Conservation (phyloP, 2,888 invertebrate species). For the Aradus depressus region DNA sequence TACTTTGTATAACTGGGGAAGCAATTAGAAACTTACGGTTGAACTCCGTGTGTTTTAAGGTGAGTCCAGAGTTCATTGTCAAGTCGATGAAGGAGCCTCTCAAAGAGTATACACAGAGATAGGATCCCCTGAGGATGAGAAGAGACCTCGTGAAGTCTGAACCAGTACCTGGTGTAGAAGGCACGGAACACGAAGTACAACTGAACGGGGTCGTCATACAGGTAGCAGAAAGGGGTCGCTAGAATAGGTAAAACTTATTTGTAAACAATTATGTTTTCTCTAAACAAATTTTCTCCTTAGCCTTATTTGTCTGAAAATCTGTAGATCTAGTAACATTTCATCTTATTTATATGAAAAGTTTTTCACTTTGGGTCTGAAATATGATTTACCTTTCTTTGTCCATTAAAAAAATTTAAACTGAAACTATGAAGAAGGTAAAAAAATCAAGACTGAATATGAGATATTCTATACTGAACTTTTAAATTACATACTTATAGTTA, state of each 20-base stretch:
- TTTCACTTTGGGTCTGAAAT: too few relatives aligned
- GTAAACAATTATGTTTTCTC: background rate
- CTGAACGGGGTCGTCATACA: slow-evolving; percentile 77
- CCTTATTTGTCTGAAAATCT: too few relatives aligned
- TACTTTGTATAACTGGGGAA: too few relatives aligned
- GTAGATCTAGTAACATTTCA: too few relatives aligned
- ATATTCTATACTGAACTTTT: too few relatives aligned
- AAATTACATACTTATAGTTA: too few relatives aligned
- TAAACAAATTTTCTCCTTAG: background rate
- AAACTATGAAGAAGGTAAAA: too few relatives aligned
- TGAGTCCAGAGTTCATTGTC: slow-evolving; percentile 87
- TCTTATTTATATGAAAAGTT: too few relatives aligned
- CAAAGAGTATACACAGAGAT: slow-evolving; percentile 77
- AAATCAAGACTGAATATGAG: too few relatives aligned
- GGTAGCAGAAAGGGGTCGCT: slow-evolving; percentile 91
- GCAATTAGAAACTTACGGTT: slow-evolving; percentile 80
- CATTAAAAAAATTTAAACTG: too few relatives aligned
- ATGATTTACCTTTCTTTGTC: too few relatives aligned
- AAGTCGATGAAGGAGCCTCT: slow-evolving; percentile 76
- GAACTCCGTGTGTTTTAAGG: slow-evolving; percentile 73
- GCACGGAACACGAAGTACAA: slow-evolving; percentile 84
- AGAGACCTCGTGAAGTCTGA: slow-evolving; percentile 80
- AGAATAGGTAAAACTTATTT: slow-evolving; percentile 34
- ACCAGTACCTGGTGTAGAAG: slow-evolving; percentile 85
- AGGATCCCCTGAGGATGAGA: slow-evolving; percentile 90